Evolutionary conservation across 23 tunicate genomes (phyloP).

Genomic region (Styela clava): DNA sequence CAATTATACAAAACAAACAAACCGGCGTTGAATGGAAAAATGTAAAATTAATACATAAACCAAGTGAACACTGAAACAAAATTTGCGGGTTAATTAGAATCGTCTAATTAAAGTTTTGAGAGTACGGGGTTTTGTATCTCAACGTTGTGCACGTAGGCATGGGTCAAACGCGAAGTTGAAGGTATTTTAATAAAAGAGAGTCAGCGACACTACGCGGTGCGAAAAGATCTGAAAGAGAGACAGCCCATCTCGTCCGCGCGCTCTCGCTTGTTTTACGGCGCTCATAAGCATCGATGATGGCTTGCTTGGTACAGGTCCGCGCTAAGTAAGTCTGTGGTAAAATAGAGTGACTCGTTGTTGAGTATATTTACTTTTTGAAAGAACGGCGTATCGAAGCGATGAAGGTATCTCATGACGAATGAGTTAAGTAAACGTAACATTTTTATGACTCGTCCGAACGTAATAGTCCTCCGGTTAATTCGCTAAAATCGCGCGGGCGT

Average conservation of each 20-base stretch:
- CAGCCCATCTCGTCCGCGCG: no score
- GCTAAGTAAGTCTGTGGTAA: background rate
- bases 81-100: no score
- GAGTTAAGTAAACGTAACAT: slow-evolving; percentile 15
- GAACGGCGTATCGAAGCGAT: slow-evolving; percentile 14
- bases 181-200: no score
- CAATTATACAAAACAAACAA: slow-evolving; percentile 22
- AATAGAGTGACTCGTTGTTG: slow-evolving; percentile 1
- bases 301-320: background rate
- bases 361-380: slow-evolving; percentile 23
- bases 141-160: no score
- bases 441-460: background rate
- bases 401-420: slow-evolving; percentile 27
- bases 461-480: background rate
- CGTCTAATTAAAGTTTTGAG: no score
- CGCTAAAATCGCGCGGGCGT: background rate
- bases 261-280: background rate
- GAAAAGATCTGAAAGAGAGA: no score
- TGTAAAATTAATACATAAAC: no score
- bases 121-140: no score
- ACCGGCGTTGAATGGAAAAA: no score
- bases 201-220: no score
- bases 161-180: no score
- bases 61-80: no score
- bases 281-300: background rate